Evolutionary conservation across 2,113 vertebrate genomes (phyloP).

Genomic region (Rhizomys pruinosus): DNA sequence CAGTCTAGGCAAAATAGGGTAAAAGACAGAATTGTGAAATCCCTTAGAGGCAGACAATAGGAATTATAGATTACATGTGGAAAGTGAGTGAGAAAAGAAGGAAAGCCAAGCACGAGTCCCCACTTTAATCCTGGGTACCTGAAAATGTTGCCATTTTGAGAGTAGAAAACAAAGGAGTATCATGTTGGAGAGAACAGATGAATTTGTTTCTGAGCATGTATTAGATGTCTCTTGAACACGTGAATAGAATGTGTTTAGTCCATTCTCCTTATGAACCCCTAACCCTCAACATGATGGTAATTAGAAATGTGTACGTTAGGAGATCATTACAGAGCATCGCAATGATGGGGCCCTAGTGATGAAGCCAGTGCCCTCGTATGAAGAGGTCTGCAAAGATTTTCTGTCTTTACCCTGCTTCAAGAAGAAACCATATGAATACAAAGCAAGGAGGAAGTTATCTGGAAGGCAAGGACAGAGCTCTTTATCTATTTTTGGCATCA

Average conservation of each 20-base stretch:
- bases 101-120: not conserved
- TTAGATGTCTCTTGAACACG: not conserved
- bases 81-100: not conserved
- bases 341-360: not conserved
- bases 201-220: not conserved
- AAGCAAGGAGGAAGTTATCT: not conserved
- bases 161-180: not conserved
- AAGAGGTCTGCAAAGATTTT: not conserved
- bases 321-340: not conserved
- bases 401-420: not conserved
- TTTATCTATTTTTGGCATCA: too few relatives aligned
- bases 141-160: not conserved
- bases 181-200: not conserved
- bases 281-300: not conserved
- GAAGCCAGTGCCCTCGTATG: not conserved
- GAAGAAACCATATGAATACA: not conserved
- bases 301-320: not conserved
- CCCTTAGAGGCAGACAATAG: not conserved
- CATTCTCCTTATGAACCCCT: not conserved
- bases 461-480: not conserved
- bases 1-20: not conserved
- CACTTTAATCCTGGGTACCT: not conserved
- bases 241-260: not conserved
- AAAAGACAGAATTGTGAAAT: not conserved
- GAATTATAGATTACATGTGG: not conserved